Conservation (phyloP, 1,140 invertebrate species). For the Capitella teleta region DNA sequence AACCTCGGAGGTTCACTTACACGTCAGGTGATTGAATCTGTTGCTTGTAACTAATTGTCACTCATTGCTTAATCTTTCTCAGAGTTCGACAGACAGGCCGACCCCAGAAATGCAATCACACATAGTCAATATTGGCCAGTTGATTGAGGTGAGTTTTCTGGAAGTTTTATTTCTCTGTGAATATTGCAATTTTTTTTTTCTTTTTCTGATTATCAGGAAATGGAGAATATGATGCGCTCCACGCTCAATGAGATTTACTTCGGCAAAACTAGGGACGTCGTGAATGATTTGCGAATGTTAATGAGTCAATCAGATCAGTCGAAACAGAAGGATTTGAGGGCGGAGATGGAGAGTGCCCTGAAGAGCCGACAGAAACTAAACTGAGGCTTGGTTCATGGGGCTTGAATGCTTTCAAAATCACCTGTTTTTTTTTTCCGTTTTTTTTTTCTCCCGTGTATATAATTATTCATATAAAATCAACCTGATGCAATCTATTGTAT, state of each 20-base stretch:
- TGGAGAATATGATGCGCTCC: conserved; percentile 99
- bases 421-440: too few species aligned
- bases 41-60: not conserved
- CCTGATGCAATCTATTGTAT: too few species aligned
- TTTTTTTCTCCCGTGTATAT: too few species aligned
- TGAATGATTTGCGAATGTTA: conserved; percentile 91
- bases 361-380: too few species aligned
- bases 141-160: conserved; percentile 47
- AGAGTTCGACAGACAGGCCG: conserved; percentile 77
- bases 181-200: not conserved
- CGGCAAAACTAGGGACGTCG: conserved; percentile 97
- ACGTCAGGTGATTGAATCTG: conserved; percentile 58
- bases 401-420: too few species aligned
- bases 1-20: conserved; percentile 96
- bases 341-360: too few species aligned
- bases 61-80: conserved; percentile 15
- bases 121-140: conserved; percentile 88
- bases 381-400: too few species aligned
- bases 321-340: too few species aligned
- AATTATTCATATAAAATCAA: too few species aligned
- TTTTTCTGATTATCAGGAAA: conserved; percentile 65
- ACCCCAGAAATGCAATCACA: conserved; percentile 87
- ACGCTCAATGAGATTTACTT: conserved; percentile 99
- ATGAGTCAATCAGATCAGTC: too few species aligned
- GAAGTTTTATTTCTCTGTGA: not conserved